These are phyloP conservation scores for Peribatodes rhomboidaria DNA, from an alignment of 2,888 invertebrate genomes.

Conservation along the genomic window DNA sequence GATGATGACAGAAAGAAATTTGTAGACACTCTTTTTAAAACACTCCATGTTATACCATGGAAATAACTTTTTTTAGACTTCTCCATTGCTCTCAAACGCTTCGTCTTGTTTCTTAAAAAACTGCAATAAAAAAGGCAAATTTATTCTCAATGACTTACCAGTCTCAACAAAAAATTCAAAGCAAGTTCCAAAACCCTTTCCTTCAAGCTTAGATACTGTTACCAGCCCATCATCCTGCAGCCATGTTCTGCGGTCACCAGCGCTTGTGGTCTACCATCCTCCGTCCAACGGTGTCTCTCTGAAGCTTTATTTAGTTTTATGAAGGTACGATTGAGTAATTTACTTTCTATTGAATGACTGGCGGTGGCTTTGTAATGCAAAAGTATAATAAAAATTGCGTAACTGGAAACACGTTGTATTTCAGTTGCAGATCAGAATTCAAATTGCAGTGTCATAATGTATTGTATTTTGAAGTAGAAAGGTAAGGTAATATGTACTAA, in stretches of 20 bases:
- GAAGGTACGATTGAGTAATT: conserved; percentile 38
- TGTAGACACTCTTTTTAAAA: too few species aligned
- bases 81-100: too few species aligned
- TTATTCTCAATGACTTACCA: too few species aligned
- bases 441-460: background rate
- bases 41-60: too few species aligned
- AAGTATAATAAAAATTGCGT: conserved; percentile 21
- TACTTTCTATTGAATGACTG: conserved; percentile 44
- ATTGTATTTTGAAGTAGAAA: background rate
- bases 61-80: too few species aligned
- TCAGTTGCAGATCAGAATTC: background rate
- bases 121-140: too few species aligned
- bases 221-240: background rate
- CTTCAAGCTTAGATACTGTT: conserved; percentile 10
- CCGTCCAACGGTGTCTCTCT: conserved; percentile 26
- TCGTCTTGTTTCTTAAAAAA: too few species aligned
- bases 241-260: conserved; percentile 20
- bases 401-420: conserved; percentile 11
- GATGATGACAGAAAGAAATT: too few species aligned
- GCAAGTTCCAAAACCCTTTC: background rate
- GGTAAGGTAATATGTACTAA: background rate
- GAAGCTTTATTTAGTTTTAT: conserved; percentile 34
- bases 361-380: conserved; percentile 29
- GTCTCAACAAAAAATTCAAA: too few species aligned
- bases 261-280: conserved; percentile 25